These are phyloP conservation scores for Aspidiotus rigidus DNA, from an alignment of 2,888 invertebrate genomes.

Conservation along the genomic window DNA sequence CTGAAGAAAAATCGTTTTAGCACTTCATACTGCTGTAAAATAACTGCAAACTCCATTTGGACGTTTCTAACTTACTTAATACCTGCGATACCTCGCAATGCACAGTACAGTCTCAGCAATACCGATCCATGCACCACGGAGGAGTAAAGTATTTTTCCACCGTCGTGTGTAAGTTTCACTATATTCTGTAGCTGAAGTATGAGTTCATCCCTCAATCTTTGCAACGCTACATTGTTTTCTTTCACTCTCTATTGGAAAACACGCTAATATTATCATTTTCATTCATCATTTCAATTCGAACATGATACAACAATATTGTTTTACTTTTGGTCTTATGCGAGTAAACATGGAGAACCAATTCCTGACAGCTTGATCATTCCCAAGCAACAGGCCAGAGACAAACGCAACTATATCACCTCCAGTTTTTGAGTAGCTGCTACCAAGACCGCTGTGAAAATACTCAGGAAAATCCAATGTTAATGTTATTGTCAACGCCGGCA, in stretches of 20 bases:
- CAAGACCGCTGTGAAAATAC: slow-evolving; percentile 35
- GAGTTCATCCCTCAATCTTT: slow-evolving; percentile 64
- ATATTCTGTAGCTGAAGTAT: slow-evolving; percentile 58
- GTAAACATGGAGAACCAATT: slow-evolving; percentile 90
- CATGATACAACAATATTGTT: background rate
- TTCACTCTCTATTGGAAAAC: slow-evolving; percentile 53
- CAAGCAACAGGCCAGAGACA: slow-evolving; percentile 77
- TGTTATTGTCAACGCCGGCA: slow-evolving; percentile 54
- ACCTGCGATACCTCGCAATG: slow-evolving; percentile 82
- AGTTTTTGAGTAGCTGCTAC: slow-evolving; percentile 30
- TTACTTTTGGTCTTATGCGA: slow-evolving; percentile 66
- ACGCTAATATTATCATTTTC: background rate
- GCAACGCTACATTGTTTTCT: slow-evolving; percentile 61
- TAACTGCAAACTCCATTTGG: background rate
- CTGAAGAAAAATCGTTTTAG: slow-evolving; percentile 42
- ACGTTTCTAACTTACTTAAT: slow-evolving; percentile 56
- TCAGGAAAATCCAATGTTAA: slow-evolving; percentile 39
- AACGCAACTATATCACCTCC: slow-evolving; percentile 62
- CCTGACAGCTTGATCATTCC: slow-evolving; percentile 79
- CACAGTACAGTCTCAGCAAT: slow-evolving; percentile 79
- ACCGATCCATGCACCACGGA: slow-evolving; percentile 80
- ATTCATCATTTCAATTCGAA: background rate
- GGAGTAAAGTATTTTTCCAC: slow-evolving; percentile 53
- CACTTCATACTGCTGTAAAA: background rate
- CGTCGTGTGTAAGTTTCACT: slow-evolving; percentile 54